Evolutionary conservation across 2,113 vertebrate genomes (phyloP).

Genomic region (Melierax canorus): DNA sequence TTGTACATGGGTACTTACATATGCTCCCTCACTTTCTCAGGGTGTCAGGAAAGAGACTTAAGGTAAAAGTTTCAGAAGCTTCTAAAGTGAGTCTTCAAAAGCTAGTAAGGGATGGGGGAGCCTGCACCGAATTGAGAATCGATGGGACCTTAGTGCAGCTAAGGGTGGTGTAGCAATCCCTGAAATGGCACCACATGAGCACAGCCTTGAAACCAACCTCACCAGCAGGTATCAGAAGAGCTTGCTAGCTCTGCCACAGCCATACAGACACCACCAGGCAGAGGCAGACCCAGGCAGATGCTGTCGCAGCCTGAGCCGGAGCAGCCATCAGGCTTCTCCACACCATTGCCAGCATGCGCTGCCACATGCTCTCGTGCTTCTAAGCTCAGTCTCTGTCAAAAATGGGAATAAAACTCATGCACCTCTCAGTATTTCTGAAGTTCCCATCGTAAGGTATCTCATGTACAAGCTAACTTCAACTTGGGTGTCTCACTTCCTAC

Average conservation of each 20-base stretch:
- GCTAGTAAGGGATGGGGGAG: background rate
- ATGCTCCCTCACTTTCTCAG: background rate
- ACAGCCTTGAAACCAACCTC: background rate
- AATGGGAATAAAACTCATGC: background rate
- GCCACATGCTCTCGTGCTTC: background rate
- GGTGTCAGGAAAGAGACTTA: background rate
- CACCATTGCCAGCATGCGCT: accelerated
- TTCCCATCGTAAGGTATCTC: background rate
- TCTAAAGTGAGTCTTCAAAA: background rate
- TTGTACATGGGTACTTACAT: background rate
- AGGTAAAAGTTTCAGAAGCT: background rate
- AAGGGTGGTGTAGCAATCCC: background rate
- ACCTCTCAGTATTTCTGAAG: background rate
- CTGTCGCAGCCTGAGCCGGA: accelerated
- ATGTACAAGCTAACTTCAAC: background rate
- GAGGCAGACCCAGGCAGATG: background rate
- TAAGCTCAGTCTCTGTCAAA: background rate
- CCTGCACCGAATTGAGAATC: background rate
- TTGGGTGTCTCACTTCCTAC: background rate
- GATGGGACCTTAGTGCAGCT: background rate
- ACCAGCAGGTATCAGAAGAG: background rate
- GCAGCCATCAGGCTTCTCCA: background rate
- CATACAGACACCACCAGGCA: background rate
- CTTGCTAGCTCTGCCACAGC: background rate
- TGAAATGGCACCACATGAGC: background rate